These are phyloP conservation scores for Lophotriccus pileatus DNA, from an alignment of 2,797 vertebrate genomes.

Conservation along the genomic window DNA sequence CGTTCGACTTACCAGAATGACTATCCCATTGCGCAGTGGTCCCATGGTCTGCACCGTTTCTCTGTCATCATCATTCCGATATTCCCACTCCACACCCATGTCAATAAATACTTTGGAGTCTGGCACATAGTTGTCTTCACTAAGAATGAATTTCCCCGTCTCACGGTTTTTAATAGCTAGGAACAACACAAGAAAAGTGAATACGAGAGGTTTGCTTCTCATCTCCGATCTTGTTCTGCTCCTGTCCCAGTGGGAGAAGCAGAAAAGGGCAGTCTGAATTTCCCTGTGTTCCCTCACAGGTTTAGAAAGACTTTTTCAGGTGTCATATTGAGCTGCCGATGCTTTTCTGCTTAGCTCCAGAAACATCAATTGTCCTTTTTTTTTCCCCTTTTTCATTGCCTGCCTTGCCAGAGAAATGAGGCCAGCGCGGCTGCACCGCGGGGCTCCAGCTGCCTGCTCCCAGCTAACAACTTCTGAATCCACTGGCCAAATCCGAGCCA, in stretches of 20 bases:
- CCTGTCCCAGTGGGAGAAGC: background rate
- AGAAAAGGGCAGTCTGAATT: background rate
- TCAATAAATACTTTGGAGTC: constrained; percentile 87
- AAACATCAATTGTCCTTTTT: background rate
- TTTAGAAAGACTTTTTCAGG: background rate
- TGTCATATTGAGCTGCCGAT: background rate
- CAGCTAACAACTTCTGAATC: background rate
- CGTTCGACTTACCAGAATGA: constrained; percentile 85
- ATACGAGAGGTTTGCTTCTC: background rate
- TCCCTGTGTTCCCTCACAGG: background rate
- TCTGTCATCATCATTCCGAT: constrained; percentile 87
- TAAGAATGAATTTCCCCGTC: constrained; percentile 89
- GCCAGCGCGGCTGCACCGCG: background rate
- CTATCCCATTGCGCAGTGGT: constrained; percentile 85
- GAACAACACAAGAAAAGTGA: constrained; percentile 3
- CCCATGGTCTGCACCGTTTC: constrained; percentile 93
- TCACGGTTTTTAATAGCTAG: constrained; percentile 92
- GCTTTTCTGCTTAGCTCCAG: background rate
- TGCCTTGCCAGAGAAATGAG: constrained; percentile 27
- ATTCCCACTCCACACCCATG: constrained; percentile 96
- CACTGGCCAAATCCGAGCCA: background rate
- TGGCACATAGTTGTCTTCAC: constrained; percentile 84
- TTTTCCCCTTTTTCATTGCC: background rate
- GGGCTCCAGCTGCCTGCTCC: background rate
- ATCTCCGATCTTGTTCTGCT: background rate